These are phyloP conservation scores for Trinectes maculatus DNA, from an alignment of 2,113 vertebrate genomes.

Conservation along the genomic window DNA sequence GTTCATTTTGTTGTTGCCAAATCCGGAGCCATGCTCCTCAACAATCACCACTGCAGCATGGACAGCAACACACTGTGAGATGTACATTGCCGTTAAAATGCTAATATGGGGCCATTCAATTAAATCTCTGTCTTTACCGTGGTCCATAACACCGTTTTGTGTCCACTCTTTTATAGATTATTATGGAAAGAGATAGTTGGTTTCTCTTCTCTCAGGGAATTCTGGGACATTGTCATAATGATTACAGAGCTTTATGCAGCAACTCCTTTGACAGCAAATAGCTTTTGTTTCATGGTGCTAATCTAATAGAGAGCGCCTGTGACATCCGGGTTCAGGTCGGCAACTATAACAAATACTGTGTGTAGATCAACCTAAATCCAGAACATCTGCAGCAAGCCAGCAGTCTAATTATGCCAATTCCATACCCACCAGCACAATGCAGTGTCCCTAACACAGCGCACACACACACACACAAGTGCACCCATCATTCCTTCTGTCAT, in stretches of 20 bases:
- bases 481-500: conserved; percentile 9
- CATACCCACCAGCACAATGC: conserved; percentile 17
- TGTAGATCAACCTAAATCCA: conserved; percentile 28
- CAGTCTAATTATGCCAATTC: conserved; percentile 32
- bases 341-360: conserved; percentile 36
- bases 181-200: conserved; percentile 49
- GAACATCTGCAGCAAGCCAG: conserved; percentile 24
- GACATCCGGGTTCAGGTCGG: conserved; percentile 49
- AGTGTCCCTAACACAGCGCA: conserved; percentile 13
- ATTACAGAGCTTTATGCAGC: conserved; percentile 57
- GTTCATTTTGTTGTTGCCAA: conserved; percentile 40
- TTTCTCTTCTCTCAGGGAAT: conserved; percentile 51
- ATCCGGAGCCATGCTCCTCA: conserved; percentile 34
- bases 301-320: conserved; percentile 50
- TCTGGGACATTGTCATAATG: conserved; percentile 63
- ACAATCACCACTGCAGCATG: conserved; percentile 60
- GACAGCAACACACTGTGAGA: conserved; percentile 49
- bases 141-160: conserved; percentile 51
- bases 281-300: conserved; percentile 57
- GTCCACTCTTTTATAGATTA: conserved; percentile 64
- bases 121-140: conserved; percentile 64
- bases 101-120: conserved; percentile 71
- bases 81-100: conserved; percentile 64
- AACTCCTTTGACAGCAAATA: conserved; percentile 51
- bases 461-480: conserved; percentile 4